Percentiles rank a stretch among this genome's conserved stretches.
Conservation (phyloP, 2,113 vertebrate species). For the Ophthalmolycus amberensis region DNA sequence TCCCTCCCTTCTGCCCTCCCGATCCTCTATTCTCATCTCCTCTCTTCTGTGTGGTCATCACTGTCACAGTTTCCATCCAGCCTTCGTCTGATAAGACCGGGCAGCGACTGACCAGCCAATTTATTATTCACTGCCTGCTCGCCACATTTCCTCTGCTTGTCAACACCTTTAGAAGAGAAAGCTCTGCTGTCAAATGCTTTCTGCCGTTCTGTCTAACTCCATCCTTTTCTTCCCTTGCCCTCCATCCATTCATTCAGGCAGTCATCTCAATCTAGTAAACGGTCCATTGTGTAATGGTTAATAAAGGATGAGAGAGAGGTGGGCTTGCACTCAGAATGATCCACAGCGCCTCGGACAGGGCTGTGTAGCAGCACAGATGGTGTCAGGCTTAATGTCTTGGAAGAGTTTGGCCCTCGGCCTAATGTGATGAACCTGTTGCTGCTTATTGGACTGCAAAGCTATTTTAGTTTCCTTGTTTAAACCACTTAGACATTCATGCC, state of each 20-base stretch:
- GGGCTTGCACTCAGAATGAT: slow-evolving; percentile 45
- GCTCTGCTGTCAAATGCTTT: slow-evolving; percentile 44
- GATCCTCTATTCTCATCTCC: slow-evolving; percentile 16
- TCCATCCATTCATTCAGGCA: slow-evolving; percentile 42
- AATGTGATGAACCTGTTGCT: slow-evolving; percentile 69
- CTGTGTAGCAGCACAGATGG: slow-evolving; percentile 33
- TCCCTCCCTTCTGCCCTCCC: neutral
- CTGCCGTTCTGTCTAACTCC: slow-evolving; percentile 32
- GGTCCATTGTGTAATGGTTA: slow-evolving; percentile 67
- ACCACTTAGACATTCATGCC: slow-evolving; percentile 1
- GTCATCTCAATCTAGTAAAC: slow-evolving; percentile 55
- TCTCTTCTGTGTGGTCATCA: slow-evolving; percentile 38
- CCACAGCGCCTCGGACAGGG: slow-evolving; percentile 45
- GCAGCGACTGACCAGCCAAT: slow-evolving; percentile 59
- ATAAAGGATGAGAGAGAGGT: slow-evolving; percentile 66
- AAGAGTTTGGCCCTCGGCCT: slow-evolving; percentile 44
- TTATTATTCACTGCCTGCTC: slow-evolving; percentile 65
- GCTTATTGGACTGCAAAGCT: slow-evolving; percentile 13
- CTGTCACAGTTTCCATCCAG: slow-evolving; percentile 62
- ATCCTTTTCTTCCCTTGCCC: slow-evolving; percentile 4
- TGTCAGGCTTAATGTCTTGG: slow-evolving; percentile 57
- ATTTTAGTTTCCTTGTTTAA: slow-evolving; percentile 33
- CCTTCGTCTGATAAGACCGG: slow-evolving; percentile 47
- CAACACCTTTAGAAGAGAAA: too few relatives aligned
- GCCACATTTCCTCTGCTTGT: slow-evolving; percentile 53